Conservation (phyloP, 1,140 invertebrate genomes). For the Trachymyrmex cornetzi region DNA sequence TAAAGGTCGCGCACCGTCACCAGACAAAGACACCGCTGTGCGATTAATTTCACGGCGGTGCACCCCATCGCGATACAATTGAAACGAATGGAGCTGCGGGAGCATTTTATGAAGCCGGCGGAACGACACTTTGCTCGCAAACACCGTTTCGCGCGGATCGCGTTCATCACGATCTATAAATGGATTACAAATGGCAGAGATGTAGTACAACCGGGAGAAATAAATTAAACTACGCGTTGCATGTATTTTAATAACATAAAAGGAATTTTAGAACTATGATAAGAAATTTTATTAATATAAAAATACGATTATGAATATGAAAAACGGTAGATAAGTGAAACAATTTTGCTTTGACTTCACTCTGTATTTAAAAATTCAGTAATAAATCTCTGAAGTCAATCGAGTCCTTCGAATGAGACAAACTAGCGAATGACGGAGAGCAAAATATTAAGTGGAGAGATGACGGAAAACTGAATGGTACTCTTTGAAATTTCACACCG, state of each 20-base stretch:
- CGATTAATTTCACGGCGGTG: slow-evolving; percentile 69
- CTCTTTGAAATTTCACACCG: slow-evolving; percentile 67
- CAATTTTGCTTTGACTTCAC: not conserved
- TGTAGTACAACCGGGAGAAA: slow-evolving; percentile 17
- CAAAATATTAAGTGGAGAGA: not conserved
- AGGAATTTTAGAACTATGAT: not conserved
- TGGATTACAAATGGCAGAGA: slow-evolving; percentile 1
- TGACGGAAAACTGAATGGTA: not conserved
- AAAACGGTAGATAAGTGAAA: not conserved
- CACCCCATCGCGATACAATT: slow-evolving; percentile 65
- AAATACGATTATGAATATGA: not conserved
- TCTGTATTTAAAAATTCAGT: not conserved
- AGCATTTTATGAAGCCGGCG: slow-evolving; percentile 51
- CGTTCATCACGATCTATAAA: slow-evolving; percentile 37
- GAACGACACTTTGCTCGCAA: slow-evolving; percentile 54
- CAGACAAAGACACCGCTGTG: slow-evolving; percentile 68
- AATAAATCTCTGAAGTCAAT: not conserved
- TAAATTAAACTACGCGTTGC: not conserved
- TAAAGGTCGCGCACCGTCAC: slow-evolving; percentile 60
- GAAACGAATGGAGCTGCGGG: slow-evolving; percentile 65
- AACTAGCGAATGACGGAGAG: slow-evolving; percentile 39
- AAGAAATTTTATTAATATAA: not conserved
- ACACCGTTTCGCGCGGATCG: slow-evolving; percentile 1
- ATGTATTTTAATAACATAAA: not conserved
- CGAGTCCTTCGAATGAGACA: not conserved